Evolutionary conservation across 23 tunicate genomes (phyloP).

Genomic region (Phallusia fumigata): DNA sequence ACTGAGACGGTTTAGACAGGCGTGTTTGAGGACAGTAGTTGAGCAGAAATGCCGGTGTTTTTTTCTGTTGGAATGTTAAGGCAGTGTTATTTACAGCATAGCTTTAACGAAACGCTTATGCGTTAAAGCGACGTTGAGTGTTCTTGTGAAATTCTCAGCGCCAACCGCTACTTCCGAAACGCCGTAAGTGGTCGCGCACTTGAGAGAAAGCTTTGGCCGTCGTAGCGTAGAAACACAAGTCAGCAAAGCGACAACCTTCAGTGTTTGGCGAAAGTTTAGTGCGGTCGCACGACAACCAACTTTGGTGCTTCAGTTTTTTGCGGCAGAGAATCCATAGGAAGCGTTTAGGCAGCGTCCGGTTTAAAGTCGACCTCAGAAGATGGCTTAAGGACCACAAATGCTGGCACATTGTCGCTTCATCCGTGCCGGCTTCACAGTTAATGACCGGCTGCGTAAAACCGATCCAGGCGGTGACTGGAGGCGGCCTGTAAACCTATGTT

Average conservation of each 20-base stretch:
- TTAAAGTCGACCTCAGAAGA: neutral
- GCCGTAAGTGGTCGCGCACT: neutral
- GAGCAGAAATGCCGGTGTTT: no score
- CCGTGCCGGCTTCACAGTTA: neutral
- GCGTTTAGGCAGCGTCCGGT: neutral
- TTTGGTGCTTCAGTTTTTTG: neutral
- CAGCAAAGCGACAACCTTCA: no score
- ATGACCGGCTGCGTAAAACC: neutral
- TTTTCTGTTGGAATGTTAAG: no score
- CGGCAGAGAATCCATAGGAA: neutral
- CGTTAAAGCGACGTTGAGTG: neutral
- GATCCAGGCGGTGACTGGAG: conserved; percentile 6
- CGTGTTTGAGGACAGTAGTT: no score
- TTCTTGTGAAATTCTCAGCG: neutral
- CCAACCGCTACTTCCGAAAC: neutral
- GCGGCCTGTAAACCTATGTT: neutral
- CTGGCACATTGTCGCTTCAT: neutral
- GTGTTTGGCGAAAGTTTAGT: neutral
- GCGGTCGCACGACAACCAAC: neutral
- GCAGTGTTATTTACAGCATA: no score
- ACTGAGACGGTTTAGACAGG: no score
- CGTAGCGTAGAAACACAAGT: neutral
- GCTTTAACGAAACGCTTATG: no score
- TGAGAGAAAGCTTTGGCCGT: neutral
- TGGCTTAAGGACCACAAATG: neutral